phyloP scores from a whole-genome alignment of 2,113 vertebrate species.

The Mirounga angustirostris region DNA sequence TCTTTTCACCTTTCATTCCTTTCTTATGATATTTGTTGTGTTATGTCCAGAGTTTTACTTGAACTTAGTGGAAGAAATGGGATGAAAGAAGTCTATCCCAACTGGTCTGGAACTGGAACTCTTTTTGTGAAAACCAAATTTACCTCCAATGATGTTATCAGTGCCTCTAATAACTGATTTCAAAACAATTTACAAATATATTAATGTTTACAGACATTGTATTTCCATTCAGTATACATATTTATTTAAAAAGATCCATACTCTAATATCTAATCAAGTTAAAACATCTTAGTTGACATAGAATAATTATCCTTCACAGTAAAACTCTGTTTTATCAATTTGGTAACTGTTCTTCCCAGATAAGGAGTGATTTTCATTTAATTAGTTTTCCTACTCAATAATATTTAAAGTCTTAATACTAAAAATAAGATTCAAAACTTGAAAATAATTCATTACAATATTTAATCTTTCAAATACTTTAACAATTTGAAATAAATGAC shows the following conservation, averaged over 20 bases:
- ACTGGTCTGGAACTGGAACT: neutral
- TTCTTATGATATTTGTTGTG: neutral
- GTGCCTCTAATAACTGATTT: neutral
- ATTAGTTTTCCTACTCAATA: neutral
- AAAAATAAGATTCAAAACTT: slow-evolving; percentile 62
- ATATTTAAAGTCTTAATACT: slow-evolving; percentile 33
- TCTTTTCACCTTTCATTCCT: neutral
- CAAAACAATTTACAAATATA: neutral
- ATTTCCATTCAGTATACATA: neutral
- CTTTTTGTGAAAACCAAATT: neutral
- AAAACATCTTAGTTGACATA: neutral
- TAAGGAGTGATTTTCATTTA: slow-evolving; percentile 53
- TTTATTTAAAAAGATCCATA: neutral
- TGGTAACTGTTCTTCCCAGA: slow-evolving; percentile 4
- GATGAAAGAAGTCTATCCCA: neutral
- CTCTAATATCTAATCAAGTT: neutral
- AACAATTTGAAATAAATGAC: slow-evolving; percentile 63
- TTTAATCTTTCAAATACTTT: slow-evolving; percentile 61
- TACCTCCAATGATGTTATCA: neutral
- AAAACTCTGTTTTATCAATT: neutral
- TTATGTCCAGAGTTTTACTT: neutral
- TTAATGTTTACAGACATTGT: neutral
- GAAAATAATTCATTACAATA: slow-evolving; percentile 61
- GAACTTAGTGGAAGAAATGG: neutral
- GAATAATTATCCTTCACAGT: neutral